Evolutionary conservation across 2,888 invertebrate species (phyloP), one percentile per base, ranked within the genome.

Genomic region (Lithophane leautieri): DNA sequence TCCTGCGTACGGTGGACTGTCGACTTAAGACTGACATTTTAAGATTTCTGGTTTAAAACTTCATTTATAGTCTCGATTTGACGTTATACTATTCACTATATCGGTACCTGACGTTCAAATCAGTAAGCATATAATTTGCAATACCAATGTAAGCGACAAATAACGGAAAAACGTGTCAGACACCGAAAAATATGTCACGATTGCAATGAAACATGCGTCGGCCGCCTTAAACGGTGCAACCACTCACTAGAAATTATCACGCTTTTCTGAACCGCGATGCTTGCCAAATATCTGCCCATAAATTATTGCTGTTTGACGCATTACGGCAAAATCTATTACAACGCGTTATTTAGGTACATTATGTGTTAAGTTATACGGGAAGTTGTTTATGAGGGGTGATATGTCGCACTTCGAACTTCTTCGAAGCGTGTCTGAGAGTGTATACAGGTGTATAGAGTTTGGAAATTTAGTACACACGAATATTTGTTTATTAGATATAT

Each of bases 251-350:
- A 91, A 90, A 94, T 95, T 94, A 94, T 94, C 94, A 92, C 93
- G 93, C 91, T 92, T 93, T 94, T 94, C 94, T 93, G 93, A 90
- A 85, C 87, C 86, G 86, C 91, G 90, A 85, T 86, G 92, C 92
- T 94, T 95, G 95, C 95, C 95, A 95, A 95, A 94, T 94, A 94
- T 94, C 91, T 92, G 90, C 86, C 90, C 92, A 94, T 95, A 95
- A 94, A 95, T 95, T 93, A 94, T 91, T 91, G 91, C 93, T 92
- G 93, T 94, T 94, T 95, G 94, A 95, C 94, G 94, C 94, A 94
- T 95, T 94, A 95, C 92, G 93, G 93, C 92, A 92, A 94, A 95
- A 94, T 94, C 94, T 94, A 94, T 95, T 94, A 94, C 91, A 90
- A 88, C 87, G 86, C 86, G 86, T 89, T 91, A 89, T 91, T 90